These are phyloP conservation scores for Mesocentrotus franciscanus DNA, from an alignment of 53 echinoderm and acorn worm species.

Conservation along the genomic window DNA sequence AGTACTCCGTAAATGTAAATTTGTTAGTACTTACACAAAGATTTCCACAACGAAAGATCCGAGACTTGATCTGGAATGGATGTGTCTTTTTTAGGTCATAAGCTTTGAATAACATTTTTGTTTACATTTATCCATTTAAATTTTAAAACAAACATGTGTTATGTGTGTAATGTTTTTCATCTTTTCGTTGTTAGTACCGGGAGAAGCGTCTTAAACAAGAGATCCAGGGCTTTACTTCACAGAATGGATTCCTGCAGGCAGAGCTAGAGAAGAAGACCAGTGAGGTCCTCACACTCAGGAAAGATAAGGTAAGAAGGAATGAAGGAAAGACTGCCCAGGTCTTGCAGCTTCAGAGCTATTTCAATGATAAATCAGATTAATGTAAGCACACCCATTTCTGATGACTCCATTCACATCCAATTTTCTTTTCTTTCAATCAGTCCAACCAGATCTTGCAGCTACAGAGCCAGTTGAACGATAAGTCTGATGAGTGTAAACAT, in stretches of 20 bases:
- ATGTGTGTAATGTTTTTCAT: no score
- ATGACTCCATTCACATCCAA: not conserved
- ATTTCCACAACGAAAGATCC: no score
- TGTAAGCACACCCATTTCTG: not conserved
- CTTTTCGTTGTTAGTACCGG: conserved; percentile 69
- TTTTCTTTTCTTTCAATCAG: conserved; percentile 50
- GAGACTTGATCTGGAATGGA: no score
- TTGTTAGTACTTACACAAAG: no score
- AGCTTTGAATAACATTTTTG: no score
- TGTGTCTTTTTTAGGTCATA: no score
- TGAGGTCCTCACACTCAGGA: conserved; percentile 79
- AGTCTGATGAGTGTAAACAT: conserved; percentile 82
- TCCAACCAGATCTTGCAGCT: conserved; percentile 91
- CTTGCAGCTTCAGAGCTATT: conserved; percentile 1
- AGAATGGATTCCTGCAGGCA: conserved; percentile 86
- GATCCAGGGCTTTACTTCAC: conserved; percentile 83
- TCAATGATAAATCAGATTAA: not conserved
- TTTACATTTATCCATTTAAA: no score
- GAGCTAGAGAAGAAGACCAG: conserved; percentile 85
- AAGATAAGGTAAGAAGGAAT: conserved; percentile 77
- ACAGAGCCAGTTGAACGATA: conserved; percentile 79
- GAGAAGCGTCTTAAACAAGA: conserved; percentile 95
- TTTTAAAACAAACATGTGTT: not conserved
- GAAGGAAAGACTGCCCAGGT: not conserved
- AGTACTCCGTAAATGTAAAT: no score